Evolutionary conservation across 2,888 invertebrate genomes (phyloP), one percentile per base, ranked within the genome.

Genomic region (Anodontia alba): DNA sequence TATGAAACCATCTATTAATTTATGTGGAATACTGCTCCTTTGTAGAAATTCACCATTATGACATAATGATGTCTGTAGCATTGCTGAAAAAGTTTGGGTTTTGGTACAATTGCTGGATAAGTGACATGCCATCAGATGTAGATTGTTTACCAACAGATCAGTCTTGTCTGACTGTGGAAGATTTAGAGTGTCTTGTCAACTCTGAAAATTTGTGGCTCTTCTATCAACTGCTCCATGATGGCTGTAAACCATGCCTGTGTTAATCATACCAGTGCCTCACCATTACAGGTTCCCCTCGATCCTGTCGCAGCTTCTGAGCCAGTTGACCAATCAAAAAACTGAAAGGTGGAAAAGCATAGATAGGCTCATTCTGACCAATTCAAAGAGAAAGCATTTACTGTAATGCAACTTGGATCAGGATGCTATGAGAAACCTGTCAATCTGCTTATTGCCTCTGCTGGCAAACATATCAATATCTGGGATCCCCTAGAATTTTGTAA

Each of bases 391-490:
- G 73, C 81, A 81, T 76, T 62, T 57, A 76, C 66, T 31, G 31
- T 42, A 0, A 49, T 20, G 5, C 10, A 7, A 3, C 73, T 46
- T 46, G 80, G 36, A 73, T 76, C 76, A 43, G 76, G 68, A 38
- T 62, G 76, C 76, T 69, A 73, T 26, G 78, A 73, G 0, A 73
- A 51, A 81, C 1, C 33, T 36, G 12, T 10, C 7, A 10, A 80
- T 10, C 36, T 80, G 72, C 20, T 38, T 43, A 66, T 76, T 80
- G 0, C 67, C 1, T 38, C 72, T 73, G 29, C 75, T 76, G 33
- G 80, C 80, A 80, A n/a, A 80, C 72, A 76, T 71, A 43, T 78
- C 74, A 15, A 80, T 73, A 1, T 76, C 46, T 23, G 80, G 80
- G 1, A 69, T 23, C 20, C 73, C 73, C 38, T 42, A n/a, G 15